phyloP scores from a whole-genome alignment of 1,140 invertebrate genomes.

The Cydia splendana region DNA sequence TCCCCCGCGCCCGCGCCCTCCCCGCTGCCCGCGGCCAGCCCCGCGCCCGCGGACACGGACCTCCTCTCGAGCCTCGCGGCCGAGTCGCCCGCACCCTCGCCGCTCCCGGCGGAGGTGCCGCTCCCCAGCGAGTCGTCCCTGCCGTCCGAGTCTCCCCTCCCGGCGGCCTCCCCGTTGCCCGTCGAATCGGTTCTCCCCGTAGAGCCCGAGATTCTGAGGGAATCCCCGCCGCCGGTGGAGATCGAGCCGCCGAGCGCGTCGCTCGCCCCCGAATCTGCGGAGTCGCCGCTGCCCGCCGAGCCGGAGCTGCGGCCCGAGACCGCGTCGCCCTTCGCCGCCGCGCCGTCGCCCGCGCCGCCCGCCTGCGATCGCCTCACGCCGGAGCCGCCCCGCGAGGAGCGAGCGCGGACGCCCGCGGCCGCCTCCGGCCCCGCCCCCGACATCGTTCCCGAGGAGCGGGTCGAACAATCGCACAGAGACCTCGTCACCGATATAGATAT shows the following conservation, averaged over 20 bases:
- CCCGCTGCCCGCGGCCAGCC: conserved; percentile 33
- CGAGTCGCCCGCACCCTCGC: neutral
- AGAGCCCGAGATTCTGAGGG: neutral
- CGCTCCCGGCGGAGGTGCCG: conserved; percentile 25
- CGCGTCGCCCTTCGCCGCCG: conserved; percentile 26
- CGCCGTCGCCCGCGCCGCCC: conserved; percentile 33
- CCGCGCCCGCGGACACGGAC: conserved; percentile 17
- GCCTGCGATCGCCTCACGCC: conserved; percentile 28
- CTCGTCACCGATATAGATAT: conserved; percentile 70
- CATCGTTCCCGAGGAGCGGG: conserved; percentile 57
- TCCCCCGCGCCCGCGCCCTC: conserved; percentile 36
- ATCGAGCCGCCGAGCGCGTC: neutral
- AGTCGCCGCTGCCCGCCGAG: conserved; percentile 31
- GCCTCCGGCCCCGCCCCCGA: conserved; percentile 58
- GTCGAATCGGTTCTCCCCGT: conserved; percentile 19
- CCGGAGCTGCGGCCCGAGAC: conserved; percentile 11
- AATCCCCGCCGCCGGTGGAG: conserved; percentile 17
- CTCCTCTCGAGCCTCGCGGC: neutral
- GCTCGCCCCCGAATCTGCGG: neutral
- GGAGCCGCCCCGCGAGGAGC: neutral
- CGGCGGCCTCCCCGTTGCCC: conserved; percentile 31
- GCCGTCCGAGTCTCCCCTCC: conserved; percentile 32
- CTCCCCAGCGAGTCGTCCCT: conserved; percentile 35
- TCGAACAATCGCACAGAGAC: conserved; percentile 44
- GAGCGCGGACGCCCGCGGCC: conserved; percentile 30